phyloP scores from a whole-genome alignment of 2,888 invertebrate genomes.

The Synanthedon tipuliformis region DNA sequence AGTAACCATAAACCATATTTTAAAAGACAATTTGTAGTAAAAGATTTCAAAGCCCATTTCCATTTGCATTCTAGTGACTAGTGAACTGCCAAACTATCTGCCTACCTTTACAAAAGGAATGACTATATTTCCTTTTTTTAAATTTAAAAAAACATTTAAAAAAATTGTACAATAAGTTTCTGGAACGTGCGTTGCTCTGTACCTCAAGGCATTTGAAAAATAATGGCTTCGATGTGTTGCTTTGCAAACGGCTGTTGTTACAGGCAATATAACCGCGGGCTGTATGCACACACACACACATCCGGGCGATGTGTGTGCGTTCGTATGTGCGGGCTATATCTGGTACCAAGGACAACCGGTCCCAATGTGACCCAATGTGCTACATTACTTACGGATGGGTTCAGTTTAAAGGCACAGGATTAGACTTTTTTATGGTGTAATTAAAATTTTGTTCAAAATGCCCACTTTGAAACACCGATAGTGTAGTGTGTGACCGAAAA shows the following conservation, averaged over 20 bases:
- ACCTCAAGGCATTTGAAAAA: background rate
- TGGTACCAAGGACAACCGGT: constrained; percentile 56
- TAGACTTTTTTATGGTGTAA: background rate
- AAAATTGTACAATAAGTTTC: no score
- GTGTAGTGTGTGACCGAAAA: background rate
- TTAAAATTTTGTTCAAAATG: background rate
- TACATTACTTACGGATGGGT: constrained; percentile 20
- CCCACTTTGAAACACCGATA: background rate
- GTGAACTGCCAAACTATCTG: no score
- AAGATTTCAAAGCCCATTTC: no score
- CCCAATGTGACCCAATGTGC: constrained; percentile 61
- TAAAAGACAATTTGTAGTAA: no score
- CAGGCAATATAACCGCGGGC: constrained; percentile 5
- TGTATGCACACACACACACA: constrained; percentile 14
- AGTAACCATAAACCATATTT: no score
- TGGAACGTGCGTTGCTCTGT: background rate
- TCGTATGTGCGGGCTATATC: constrained; percentile 17
- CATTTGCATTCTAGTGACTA: no score
- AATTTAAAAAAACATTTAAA: no score
- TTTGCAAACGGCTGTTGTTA: background rate
- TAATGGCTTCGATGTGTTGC: background rate
- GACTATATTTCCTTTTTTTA: no score
- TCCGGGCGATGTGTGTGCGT: constrained; percentile 10
- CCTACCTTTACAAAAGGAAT: no score
- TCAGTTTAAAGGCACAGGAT: background rate